A percentile compares a stretch with the other conserved stretches of the same genome.
Conservation (phyloP, 2,113 vertebrate species). For the Myanophis thanlyinensis region DNA sequence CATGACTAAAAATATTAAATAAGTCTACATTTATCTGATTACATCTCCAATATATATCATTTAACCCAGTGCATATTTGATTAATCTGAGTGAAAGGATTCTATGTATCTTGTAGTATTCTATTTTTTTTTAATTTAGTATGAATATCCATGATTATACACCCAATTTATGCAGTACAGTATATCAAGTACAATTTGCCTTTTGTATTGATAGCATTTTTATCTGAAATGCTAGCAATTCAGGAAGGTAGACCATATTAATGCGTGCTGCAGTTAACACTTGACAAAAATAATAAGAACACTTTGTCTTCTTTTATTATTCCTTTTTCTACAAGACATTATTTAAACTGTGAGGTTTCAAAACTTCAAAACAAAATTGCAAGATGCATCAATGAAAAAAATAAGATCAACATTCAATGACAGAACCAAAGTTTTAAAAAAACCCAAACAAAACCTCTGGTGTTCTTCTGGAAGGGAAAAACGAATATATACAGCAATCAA, state of each 20-base stretch:
- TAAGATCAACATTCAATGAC: neutral
- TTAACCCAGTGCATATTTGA: neutral
- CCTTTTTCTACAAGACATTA: neutral
- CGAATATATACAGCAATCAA: neutral
- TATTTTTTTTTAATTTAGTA: neutral
- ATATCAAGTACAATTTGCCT: neutral
- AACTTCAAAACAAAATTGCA: neutral
- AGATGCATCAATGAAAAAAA: neutral
- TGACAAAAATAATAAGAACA: slow-evolving; percentile 29
- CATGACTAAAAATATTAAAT: neutral
- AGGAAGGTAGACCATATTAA: slow-evolving; percentile 4
- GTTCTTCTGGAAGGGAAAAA: neutral
- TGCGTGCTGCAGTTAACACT: neutral
- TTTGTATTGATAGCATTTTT: neutral
- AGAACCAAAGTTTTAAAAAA: neutral
- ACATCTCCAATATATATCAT: neutral
- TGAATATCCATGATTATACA: neutral
- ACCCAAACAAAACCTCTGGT: neutral
- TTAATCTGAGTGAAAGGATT: neutral
- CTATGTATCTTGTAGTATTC: too few species aligned
- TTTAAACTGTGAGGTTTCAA: neutral
- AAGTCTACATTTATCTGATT: neutral
- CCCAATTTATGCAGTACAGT: too few species aligned
- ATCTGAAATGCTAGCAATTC: slow-evolving; percentile 6
- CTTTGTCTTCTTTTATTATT: neutral